phyloP scores from a whole-genome alignment of 30 jellyfish, hydroid and myxozoan species.

The Sanderia malayensis region DNA sequence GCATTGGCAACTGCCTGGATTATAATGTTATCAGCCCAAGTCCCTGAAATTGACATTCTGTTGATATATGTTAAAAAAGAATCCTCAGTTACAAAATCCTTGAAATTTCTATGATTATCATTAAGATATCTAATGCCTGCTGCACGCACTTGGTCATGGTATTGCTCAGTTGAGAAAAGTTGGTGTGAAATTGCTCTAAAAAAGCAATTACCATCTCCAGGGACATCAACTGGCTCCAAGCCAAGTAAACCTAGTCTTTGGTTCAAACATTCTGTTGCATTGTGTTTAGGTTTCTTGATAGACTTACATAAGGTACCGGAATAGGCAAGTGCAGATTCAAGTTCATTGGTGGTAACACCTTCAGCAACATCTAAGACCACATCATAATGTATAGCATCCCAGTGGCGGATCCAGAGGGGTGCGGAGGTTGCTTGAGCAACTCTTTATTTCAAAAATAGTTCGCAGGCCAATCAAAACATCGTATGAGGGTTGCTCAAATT shows the following conservation, averaged over 20 bases:
- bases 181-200: conserved; percentile 18
- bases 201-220: conserved; percentile 22
- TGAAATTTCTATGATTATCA: neutral
- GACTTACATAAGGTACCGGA: neutral
- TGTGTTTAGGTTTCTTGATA: neutral
- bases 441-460: too few species aligned
- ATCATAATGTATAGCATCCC: too few species aligned
- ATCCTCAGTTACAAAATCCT: neutral
- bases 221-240: neutral
- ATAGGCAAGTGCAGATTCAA: neutral
- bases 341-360: neutral
- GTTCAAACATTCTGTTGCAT: neutral
- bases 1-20: conserved; percentile 19
- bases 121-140: neutral
- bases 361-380: conserved; percentile 3
- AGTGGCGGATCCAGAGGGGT: too few species aligned
- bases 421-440: too few species aligned
- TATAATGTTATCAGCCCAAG: conserved; percentile 13
- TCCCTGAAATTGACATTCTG: neutral
- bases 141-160: neutral
- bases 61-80: neutral
- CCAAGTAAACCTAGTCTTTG: neutral
- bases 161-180: neutral
- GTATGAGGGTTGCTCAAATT: too few species aligned
- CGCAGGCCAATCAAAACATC: too few species aligned